A percentile compares a stretch with the other conserved stretches of the same genome.
Conservation (phyloP, 2,888 invertebrate species). For the Anthoptus insignis region DNA sequence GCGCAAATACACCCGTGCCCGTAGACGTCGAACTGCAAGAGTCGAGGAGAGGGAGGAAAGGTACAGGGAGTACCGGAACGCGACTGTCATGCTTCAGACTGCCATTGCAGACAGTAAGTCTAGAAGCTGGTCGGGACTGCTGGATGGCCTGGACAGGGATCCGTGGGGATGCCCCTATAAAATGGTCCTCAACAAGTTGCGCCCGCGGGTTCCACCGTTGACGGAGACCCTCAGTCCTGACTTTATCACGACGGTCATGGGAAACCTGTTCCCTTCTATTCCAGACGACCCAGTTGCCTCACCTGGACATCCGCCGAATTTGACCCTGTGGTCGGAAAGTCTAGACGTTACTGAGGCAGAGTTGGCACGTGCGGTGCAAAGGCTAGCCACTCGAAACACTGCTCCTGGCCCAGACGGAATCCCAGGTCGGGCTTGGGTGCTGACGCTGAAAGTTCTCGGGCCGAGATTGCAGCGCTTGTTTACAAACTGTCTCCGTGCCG, state of each 20-base stretch:
- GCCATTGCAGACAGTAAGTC: background rate
- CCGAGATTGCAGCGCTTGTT: conserved; percentile 25
- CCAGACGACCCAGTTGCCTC: too few species aligned
- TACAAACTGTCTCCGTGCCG: conserved; percentile 15
- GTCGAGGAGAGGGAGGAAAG: background rate
- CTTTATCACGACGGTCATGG: background rate
- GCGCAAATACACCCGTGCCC: conserved; percentile 10
- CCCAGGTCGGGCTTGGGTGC: conserved; percentile 26
- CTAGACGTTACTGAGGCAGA: background rate
- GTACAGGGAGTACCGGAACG: too few species aligned
- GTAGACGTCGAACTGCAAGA: conserved; percentile 8
- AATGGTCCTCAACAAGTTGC: too few species aligned
- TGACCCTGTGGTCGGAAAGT: background rate
- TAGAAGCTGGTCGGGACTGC: conserved; percentile 15
- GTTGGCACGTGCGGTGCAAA: background rate
- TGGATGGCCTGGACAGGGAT: too few species aligned
- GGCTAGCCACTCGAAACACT: conserved; percentile 24
- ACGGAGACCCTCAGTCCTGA: conserved; percentile 33
- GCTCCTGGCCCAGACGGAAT: conserved; percentile 36
- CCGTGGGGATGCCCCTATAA: too few species aligned
- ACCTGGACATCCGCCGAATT: background rate
- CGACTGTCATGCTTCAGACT: background rate
- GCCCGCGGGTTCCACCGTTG: conserved; percentile 40
- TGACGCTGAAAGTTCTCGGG: conserved; percentile 4
- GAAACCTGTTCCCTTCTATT: background rate